Base-by-base conservation (phyloP, 2,113 vertebrate species). In the Craseonycteris thonglongyai region DNA sequence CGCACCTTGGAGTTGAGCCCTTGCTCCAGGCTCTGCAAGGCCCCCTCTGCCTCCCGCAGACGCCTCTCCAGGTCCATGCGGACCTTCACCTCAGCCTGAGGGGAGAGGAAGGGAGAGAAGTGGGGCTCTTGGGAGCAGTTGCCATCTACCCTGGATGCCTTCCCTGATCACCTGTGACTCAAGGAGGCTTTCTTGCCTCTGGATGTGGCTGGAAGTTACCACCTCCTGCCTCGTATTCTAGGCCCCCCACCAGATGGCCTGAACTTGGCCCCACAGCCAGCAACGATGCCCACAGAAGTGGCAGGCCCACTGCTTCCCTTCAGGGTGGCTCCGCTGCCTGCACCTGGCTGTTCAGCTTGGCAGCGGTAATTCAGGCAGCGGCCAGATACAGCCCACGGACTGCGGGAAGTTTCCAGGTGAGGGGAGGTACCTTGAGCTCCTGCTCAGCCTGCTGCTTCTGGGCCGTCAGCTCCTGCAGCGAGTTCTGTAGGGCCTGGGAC, bases 401-500 rank as follows among this genome's bases (percentile, higher is more conserved):
- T 7, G 42, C 54, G 6, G 40, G 66, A 35, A 5, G 28, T 33
- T 35, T 42, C 71, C 75, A 26, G 21, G 56, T 19, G 35, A 26
- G 2, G 22, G n/a, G 40, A 56, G 30, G 61, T 97, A 99, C 99
- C 99, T 99, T 99, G 85, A 99, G 99, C 96, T 99, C 99, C 28
- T 97, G 98, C 97, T 99, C 99, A 0, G 99, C 98, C 98, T 99
- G 99, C 97, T 98, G 98, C 92, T 99, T 99, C 98, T 99, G 99
- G 0, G 98, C 98, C 0, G 98, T 99, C 97, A 99, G 99, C 98
- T 99, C 99, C 2, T 97, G 98, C 58, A 99, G 98, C 0, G 99
- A 99, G 97, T 98, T 98, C 98, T 99, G 99, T 97, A 99, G 98
- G 0, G 98, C 98, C 82, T 96, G 98, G 0, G 99, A 99, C 98